phyloP scores from a whole-genome alignment of 2,888 invertebrate genomes.

The Oxycera nigricornis region DNA sequence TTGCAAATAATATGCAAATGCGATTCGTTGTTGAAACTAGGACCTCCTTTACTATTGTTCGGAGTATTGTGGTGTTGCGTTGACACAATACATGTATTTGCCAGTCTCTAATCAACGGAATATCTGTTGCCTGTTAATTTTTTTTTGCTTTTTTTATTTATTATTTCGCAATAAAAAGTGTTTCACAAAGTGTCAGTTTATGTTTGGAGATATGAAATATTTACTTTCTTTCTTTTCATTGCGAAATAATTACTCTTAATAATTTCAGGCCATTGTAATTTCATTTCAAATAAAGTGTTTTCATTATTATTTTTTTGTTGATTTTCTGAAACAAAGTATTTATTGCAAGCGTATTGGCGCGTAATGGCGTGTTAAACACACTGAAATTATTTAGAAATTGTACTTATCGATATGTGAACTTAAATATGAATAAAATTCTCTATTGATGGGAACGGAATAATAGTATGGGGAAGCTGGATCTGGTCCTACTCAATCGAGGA shows the following conservation, averaged over 20 bases:
- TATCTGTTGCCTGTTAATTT: neutral
- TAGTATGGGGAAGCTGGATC: slow-evolving; percentile 77
- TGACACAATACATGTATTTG: slow-evolving; percentile 38
- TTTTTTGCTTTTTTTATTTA: slow-evolving; percentile 1
- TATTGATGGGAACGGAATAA: slow-evolving; percentile 73
- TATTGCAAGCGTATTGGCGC: neutral
- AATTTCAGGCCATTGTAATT: too few species aligned
- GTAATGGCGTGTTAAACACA: neutral
- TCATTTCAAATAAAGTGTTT: neutral
- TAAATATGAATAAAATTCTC: slow-evolving; percentile 76
- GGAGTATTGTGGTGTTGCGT: too few species aligned
- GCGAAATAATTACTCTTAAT: slow-evolving; percentile 22
- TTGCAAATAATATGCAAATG: neutral
- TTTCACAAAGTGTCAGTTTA: slow-evolving; percentile 24
- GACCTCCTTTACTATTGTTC: too few species aligned
- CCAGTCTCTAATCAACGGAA: slow-evolving; percentile 38
- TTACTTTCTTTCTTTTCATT: slow-evolving; percentile 20
- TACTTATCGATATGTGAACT: slow-evolving; percentile 66
- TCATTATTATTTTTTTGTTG: slow-evolving; percentile 42
- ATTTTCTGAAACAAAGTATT: slow-evolving; percentile 43
- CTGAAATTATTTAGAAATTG: slow-evolving; percentile 55
- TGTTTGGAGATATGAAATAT: slow-evolving; percentile 14
- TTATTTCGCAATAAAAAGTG: slow-evolving; percentile 1
- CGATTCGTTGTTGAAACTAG: too few species aligned
- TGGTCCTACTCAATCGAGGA: slow-evolving; percentile 87